Evolutionary conservation across 2,888 invertebrate species (phyloP).

Genomic region (Apamea monoglypha): DNA sequence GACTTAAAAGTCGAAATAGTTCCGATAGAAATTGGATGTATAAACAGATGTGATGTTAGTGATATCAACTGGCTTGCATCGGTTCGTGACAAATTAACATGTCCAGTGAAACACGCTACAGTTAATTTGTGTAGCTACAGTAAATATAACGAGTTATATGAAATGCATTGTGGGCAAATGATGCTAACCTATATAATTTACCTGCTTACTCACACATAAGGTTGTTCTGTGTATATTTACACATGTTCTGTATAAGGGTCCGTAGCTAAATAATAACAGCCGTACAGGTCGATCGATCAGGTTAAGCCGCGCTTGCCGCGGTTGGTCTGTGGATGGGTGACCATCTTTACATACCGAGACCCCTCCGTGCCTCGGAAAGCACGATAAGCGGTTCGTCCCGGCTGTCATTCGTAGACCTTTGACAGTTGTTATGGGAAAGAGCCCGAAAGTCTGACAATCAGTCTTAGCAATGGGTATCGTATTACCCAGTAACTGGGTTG

Average conservation of each 20-base stretch:
- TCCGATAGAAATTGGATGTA: slow-evolving; percentile 29
- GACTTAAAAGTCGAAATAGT: slow-evolving; percentile 15
- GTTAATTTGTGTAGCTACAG: slow-evolving; percentile 45
- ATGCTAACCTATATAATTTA: slow-evolving; percentile 50
- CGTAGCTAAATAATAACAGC: no score
- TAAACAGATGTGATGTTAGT: slow-evolving; percentile 37
- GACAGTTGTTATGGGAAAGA: not conserved
- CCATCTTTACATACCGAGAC: no score
- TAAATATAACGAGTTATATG: slow-evolving; percentile 32
- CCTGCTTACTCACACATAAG: slow-evolving; percentile 11
- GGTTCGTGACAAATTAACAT: slow-evolving; percentile 59
- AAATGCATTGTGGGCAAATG: slow-evolving; percentile 37
- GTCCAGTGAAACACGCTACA: slow-evolving; percentile 52
- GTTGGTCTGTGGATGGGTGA: no score
- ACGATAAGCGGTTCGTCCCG: not conserved
- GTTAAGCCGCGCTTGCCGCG: no score
- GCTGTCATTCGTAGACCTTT: not conserved
- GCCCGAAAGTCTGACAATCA: no score
- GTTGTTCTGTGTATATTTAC: not conserved
- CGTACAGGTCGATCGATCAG: no score
- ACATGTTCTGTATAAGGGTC: not conserved
- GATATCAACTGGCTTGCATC: slow-evolving; percentile 44
- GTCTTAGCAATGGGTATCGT: no score
- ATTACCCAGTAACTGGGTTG: not conserved
- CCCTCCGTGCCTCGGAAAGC: not conserved